phyloP scores from a whole-genome alignment of 2,888 invertebrate genomes.

The Dryococelus australis region DNA sequence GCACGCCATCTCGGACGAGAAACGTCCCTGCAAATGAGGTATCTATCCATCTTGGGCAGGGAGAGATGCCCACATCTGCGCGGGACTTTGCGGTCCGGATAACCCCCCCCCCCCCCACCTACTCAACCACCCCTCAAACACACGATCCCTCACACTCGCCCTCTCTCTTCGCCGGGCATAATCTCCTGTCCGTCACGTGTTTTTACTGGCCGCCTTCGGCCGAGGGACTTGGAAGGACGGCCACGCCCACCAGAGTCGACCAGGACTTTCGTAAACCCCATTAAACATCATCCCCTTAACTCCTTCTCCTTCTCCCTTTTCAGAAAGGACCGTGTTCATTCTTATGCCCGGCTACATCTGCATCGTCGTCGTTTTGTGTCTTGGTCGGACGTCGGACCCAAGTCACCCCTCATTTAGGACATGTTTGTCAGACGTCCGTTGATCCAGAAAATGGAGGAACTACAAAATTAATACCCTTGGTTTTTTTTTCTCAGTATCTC shows the following conservation, averaged over 20 bases:
- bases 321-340: not conserved
- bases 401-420: not conserved
- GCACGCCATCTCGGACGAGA: not conserved
- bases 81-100: not conserved
- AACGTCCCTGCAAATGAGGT: conserved; percentile 8
- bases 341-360: conserved; percentile 2
- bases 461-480: not conserved
- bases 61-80: not conserved
- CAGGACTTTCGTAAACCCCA: not conserved
- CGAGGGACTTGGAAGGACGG: not conserved
- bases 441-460: not conserved
- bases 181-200: conserved; percentile 10
- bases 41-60: conserved; percentile 11
- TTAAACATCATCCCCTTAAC: not conserved
- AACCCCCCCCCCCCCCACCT: not conserved
- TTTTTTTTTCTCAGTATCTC: too few species aligned
- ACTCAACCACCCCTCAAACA: not conserved
- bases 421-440: not conserved
- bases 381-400: not conserved
- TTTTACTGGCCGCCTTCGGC: not conserved
- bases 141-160: not conserved
- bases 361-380: not conserved
- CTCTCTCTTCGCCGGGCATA: conserved; percentile 1
- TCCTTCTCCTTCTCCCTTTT: not conserved
- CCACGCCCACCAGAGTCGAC: not conserved